phyloP scores from a whole-genome alignment of 2,888 invertebrate species.

The Heliconius cydno region DNA sequence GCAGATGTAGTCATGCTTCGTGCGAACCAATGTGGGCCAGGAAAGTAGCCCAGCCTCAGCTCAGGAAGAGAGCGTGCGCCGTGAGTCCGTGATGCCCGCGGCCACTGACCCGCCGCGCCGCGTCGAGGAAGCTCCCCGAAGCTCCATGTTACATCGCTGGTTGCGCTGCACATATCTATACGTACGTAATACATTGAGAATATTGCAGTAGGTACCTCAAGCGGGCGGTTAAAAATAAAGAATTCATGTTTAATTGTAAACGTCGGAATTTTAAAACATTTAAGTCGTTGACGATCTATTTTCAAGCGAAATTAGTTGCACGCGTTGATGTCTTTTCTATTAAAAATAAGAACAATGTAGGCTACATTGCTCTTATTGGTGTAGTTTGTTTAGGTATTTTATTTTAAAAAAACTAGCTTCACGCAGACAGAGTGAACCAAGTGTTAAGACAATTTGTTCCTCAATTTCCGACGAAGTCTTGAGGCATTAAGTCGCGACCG shows the following conservation, averaged over 20 bases:
- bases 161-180: not conserved
- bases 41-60: constrained; percentile 28
- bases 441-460: too few relatives aligned
- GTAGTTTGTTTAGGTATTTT: not conserved
- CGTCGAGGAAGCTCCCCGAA: constrained; percentile 14
- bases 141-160: constrained; percentile 13
- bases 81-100: constrained; percentile 10
- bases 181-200: not conserved
- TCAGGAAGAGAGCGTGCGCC: constrained; percentile 27
- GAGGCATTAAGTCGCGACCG: not conserved
- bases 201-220: not conserved
- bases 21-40: constrained; percentile 17
- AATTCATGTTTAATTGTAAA: not conserved
- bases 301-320: not conserved
- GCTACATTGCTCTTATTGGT: too few relatives aligned
- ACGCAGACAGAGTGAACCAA: not conserved
- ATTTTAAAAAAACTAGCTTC: not conserved
- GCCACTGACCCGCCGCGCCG: constrained; percentile 5
- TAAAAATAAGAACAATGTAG: not conserved
- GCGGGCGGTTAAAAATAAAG: not conserved
- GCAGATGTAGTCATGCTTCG: not conserved
- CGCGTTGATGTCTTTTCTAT: constrained; percentile 58
- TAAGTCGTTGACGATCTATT: too few relatives aligned
- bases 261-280: not conserved
- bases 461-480: not conserved